These are phyloP conservation scores for Drosophila planitibia DNA, from an alignment of 2,888 invertebrate genomes.

Conservation along the genomic window DNA sequence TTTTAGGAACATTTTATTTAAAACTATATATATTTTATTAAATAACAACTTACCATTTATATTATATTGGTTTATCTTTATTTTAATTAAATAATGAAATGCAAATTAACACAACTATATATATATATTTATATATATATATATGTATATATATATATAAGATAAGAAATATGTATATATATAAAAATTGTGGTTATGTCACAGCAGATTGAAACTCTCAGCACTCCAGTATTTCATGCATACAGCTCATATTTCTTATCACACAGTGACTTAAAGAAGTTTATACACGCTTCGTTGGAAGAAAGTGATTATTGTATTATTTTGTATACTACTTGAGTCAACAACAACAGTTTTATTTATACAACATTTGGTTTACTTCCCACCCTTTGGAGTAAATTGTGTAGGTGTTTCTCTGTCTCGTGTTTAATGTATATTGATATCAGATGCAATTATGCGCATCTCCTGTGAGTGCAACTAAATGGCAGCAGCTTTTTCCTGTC, in stretches of 20 bases:
- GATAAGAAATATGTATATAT: too few species aligned
- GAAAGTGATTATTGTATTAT: not conserved
- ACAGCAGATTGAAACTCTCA: not conserved
- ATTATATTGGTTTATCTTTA: not conserved
- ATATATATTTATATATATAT: not conserved
- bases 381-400: not conserved
- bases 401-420: slow-evolving; percentile 4
- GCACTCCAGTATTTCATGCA: not conserved
- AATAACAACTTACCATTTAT: not conserved
- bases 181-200: not conserved
- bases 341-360: not conserved
- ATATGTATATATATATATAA: not conserved
- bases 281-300: not conserved
- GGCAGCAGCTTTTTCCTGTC: slow-evolving; percentile 79
- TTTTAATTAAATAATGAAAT: not conserved
- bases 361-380: not conserved
- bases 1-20: too few species aligned
- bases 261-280: not conserved
- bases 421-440: slow-evolving; percentile 31
- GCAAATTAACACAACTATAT: not conserved
- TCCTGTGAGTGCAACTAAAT: slow-evolving; percentile 74
- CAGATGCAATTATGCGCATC: slow-evolving; percentile 80
- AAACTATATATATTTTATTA: not conserved
- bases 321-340: not conserved
- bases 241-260: not conserved